These are phyloP conservation scores for Falco punctatus DNA, from an alignment of 2,113 vertebrate genomes.

Conservation along the genomic window DNA sequence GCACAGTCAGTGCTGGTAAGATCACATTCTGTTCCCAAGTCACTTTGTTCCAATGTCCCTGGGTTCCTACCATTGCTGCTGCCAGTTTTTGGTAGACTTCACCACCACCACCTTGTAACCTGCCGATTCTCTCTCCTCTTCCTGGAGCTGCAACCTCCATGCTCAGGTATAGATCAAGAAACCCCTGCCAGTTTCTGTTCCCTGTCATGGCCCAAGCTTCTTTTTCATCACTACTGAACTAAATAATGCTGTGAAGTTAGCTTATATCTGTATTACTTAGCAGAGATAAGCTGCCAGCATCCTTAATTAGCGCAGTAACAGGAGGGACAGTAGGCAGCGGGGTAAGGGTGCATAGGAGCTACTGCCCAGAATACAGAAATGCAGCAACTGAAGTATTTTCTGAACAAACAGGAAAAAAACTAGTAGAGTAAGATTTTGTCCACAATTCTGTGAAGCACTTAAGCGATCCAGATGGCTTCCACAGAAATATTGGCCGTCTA, in stretches of 20 bases:
- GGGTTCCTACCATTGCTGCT: neutral
- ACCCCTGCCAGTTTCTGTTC: neutral
- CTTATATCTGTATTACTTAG: neutral
- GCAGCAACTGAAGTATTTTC: neutral
- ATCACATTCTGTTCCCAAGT: neutral
- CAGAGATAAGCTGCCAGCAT: neutral
- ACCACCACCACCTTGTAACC: neutral
- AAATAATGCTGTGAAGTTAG: neutral
- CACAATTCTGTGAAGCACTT: neutral
- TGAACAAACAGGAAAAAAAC: neutral
- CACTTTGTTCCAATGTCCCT: neutral
- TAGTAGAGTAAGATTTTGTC: neutral
- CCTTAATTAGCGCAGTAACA: neutral
- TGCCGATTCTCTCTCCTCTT: neutral
- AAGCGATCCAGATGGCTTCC: neutral
- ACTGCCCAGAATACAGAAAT: neutral
- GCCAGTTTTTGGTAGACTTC: neutral
- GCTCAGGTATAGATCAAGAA: neutral
- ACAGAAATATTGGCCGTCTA: neutral
- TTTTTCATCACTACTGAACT: neutral
- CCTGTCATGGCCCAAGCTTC: neutral
- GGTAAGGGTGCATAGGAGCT: neutral
- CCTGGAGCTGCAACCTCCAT: neutral
- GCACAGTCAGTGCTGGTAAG: neutral
- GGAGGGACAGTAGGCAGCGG: neutral